Evolutionary conservation across 2,888 invertebrate genomes (phyloP).

Genomic region (Therioaphis trifolii): DNA sequence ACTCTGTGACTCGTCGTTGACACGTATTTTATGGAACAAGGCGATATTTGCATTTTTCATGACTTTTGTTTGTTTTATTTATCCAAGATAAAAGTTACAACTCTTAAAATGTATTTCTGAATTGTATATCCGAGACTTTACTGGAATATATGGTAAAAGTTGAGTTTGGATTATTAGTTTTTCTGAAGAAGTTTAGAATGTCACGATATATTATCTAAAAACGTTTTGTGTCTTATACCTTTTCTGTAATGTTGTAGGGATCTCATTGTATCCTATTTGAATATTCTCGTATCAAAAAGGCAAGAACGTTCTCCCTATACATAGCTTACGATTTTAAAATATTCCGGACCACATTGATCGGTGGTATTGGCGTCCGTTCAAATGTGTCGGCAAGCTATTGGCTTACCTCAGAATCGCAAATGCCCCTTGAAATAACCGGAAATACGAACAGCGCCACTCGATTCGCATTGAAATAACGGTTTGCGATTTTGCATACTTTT

Average conservation of each 20-base stretch:
- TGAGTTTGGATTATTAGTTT: conserved; percentile 30
- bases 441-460: background rate
- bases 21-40: background rate
- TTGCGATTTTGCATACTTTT: background rate
- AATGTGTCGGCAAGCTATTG: conserved; percentile 23
- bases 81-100: background rate
- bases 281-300: conserved; percentile 1
- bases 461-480: background rate
- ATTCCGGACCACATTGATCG: conserved; percentile 28
- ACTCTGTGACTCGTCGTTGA: background rate
- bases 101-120: background rate
- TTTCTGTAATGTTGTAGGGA: background rate
- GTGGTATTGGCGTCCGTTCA: conserved; percentile 31
- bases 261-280: background rate
- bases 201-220: conserved; percentile 15
- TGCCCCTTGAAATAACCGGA: background rate
- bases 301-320: background rate
- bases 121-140: background rate
- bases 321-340: conserved; percentile 39
- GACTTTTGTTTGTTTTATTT: background rate
- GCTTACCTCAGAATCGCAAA: conserved; percentile 12
- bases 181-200: background rate
- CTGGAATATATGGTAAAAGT: conserved; percentile 2
- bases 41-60: background rate
- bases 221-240: conserved; percentile 20